Evolutionary conservation across 2,797 vertebrate species (phyloP), one percentile per base, ranked within the genome.

Genomic region (Tachyglossus aculeatus): DNA sequence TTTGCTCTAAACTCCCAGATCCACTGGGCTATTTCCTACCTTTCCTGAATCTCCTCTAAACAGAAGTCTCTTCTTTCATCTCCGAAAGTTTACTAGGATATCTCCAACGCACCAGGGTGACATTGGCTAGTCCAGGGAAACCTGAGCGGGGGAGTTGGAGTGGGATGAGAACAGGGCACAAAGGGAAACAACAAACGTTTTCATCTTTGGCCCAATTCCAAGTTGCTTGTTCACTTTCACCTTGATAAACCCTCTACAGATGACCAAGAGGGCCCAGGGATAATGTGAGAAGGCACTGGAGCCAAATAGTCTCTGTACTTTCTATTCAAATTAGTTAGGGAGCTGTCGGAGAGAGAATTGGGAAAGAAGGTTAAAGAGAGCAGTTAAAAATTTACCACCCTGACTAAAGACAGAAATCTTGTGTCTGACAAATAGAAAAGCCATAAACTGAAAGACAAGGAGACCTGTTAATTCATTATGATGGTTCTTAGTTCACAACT

Each of bases 341-440:
- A 54, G 18, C 34, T 24, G 21, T 25, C 11, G 11, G 33, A 73
- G 38, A 19, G 38, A 52, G 14, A 25, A 21, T 8, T 13, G 4
- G 48, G 57, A 27, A 31, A 51, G 39, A 41, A 64, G 12, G 33
- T 33, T 59, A 72, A 2, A 37, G 10, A 16, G 16, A 76, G 27
- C 5, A 53, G 68, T 73, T 71, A 77, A 61, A 75, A 69, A 45
- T 64, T 36, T 38, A 63, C 6, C 62, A 33, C 8, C 4, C n/a
- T 5, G 38, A n/a, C 19, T 25, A 52, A 41, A 77, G 47, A 41
- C 29, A 40, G n/a, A 38, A 76, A 47, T 45, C 2, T 0, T 3
- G 2, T 19, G 9, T 14, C 19, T 14, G 36, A 71, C 50, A 16
- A 52, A 69, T 60, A 62, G 13, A 77, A 74, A 70, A 9, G 5